phyloP scores from a whole-genome alignment of 2,797 vertebrate genomes.

The Phrynocephalus guinanensis region DNA sequence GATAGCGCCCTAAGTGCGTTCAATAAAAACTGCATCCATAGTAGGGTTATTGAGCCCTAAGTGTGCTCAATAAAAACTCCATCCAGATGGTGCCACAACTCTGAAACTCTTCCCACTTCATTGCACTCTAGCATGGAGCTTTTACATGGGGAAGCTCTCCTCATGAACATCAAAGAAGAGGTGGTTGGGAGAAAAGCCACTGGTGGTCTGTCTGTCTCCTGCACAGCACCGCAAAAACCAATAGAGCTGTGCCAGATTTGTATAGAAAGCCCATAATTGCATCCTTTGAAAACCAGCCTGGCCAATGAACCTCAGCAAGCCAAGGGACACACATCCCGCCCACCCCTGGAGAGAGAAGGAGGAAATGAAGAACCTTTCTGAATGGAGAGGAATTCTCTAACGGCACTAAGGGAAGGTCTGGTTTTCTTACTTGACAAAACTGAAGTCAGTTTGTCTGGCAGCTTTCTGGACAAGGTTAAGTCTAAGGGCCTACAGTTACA shows the following conservation, averaged over 20 bases:
- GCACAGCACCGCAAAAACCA: neutral
- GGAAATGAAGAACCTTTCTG: neutral
- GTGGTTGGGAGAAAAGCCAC: neutral
- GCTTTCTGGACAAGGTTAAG: slow-evolving; percentile 13
- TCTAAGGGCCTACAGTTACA: neutral
- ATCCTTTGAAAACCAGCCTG: neutral
- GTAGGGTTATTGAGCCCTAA: too few species aligned
- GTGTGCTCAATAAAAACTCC: neutral
- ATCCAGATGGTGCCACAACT: neutral
- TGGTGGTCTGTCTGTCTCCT: slow-evolving; percentile 7
- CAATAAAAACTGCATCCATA: neutral
- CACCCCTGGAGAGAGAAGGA: too few species aligned
- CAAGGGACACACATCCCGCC: neutral
- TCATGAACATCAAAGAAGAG: neutral
- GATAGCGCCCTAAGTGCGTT: too few species aligned
- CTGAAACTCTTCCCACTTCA: neutral
- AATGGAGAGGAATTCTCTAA: accelerated
- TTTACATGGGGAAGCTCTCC: neutral
- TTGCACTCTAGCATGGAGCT: neutral
- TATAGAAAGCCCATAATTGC: slow-evolving; percentile 15
- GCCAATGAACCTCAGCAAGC: neutral
- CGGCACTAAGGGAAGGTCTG: neutral
- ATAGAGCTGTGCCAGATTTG: neutral
- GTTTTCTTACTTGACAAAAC: neutral
- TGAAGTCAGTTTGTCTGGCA: neutral